Base-by-base conservation (phyloP, 2,797 vertebrate genomes). In the Pipistrellus pipistrellus region DNA sequence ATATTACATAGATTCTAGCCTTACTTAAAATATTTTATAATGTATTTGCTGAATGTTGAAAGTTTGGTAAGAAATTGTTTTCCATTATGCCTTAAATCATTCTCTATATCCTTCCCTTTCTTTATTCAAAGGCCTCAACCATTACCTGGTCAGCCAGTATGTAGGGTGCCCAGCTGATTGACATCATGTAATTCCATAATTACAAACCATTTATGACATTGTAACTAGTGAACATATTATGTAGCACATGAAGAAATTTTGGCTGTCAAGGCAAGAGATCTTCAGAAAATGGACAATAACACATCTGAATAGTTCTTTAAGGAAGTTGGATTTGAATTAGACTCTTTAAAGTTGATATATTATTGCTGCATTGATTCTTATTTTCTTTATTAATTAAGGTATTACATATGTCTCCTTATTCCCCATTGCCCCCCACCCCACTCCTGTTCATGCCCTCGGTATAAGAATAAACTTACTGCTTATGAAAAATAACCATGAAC, bases 151-250 rank as follows among this genome's bases (percentile, higher is more conserved):
- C 55, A 85, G 46, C 27, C 4, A 38, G n/a, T 78, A 6, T 15
- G 30, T 64, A 53, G 55, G 38, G 25, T 76, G 64, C 48, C 46
- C 64, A 57, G 8, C 35, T 85, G 88, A 92, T 30, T 57, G 38
- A 38, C 20, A 55, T 55, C n/a, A n/a, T 68, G 55, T 84, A n/a
- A 68, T 57, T 85, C 55, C 17, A 73, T 73, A 38, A 89, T 92
- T 73, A 81, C 8, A 71, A 85, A 48, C 64, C 12, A 83, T 95
- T 84, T 25, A 81, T 75, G 76, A 17, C 27, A 51, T 69, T 81
- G 41, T 85, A 93, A 11, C 41, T 51, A 93, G 48, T 85, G 73
- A 95, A 18, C 30, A 64, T 80, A 20, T 88, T 77, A 87, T 78
- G 7, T 8, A 48, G 25, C 64, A 55, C 3, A 23, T 64, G 18